These are phyloP conservation scores for Oreohelix idahoensis DNA, from an alignment of 1,140 invertebrate species.

Conservation along the genomic window DNA sequence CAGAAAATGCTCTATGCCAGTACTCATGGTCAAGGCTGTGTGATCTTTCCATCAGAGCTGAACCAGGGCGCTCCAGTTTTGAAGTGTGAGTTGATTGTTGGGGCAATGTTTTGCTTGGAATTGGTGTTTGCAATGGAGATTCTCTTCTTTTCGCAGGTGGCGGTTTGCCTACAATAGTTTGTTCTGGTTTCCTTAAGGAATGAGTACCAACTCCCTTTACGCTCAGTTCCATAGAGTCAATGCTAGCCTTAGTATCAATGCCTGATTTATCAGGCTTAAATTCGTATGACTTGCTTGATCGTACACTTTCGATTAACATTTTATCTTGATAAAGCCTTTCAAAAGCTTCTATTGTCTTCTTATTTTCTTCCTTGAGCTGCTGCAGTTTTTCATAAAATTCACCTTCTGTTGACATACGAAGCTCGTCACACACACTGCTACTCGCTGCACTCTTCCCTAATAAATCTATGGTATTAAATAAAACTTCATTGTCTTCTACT, in stretches of 20 bases:
- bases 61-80: conserved; percentile 44
- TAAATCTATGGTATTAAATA: neutral
- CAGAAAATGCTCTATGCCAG: conserved; percentile 43
- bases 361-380: conserved; percentile 69
- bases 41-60: conserved; percentile 45
- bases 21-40: conserved; percentile 56
- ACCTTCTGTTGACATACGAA: conserved; percentile 59
- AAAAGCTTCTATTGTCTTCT: conserved; percentile 67
- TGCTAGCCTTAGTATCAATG: conserved; percentile 7
- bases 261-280: conserved; percentile 25
- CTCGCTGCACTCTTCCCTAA: neutral
- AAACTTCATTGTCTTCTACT: neutral
- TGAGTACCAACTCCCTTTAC: conserved; percentile 21
- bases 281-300: neutral
- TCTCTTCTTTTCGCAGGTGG: conserved; percentile 34
- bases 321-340: conserved; percentile 70
- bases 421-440: neutral
- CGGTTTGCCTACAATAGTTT: conserved; percentile 31
- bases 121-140: conserved; percentile 21
- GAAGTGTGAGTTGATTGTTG: neutral
- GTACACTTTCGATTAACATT: conserved; percentile 39
- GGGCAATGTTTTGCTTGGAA: conserved; percentile 37
- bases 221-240: neutral
- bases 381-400: conserved; percentile 70
- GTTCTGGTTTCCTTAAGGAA: conserved; percentile 4